Percentiles rank a stretch among this genome's conserved stretches.
These are phyloP conservation scores for Diaperis boleti DNA, from an alignment of 2,888 invertebrate species.

Conservation along the genomic window DNA sequence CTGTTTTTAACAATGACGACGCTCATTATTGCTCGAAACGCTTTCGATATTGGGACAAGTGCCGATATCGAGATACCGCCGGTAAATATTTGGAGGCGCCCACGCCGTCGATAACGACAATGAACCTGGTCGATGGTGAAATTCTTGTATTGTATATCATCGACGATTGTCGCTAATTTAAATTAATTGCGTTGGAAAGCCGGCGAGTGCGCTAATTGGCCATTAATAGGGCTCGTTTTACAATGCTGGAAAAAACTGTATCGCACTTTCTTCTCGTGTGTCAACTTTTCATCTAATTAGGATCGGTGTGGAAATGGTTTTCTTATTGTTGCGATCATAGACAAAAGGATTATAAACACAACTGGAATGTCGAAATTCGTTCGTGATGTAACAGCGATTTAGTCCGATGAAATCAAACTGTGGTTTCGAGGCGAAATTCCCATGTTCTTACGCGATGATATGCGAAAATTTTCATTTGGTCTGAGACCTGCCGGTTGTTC, in stretches of 20 bases:
- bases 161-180: slow-evolving; percentile 7
- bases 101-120: slow-evolving; percentile 13
- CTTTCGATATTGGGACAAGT: slow-evolving; percentile 8
- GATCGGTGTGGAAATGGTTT: slow-evolving; percentile 32
- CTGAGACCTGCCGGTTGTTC: background rate
- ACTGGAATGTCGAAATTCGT: slow-evolving; percentile 32
- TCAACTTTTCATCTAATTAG: slow-evolving; percentile 23
- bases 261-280: slow-evolving; percentile 24
- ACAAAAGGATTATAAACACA: slow-evolving; percentile 39
- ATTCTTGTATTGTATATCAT: slow-evolving; percentile 7
- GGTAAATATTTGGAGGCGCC: slow-evolving; percentile 1
- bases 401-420: slow-evolving; percentile 27
- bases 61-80: background rate
- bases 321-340: slow-evolving; percentile 21
- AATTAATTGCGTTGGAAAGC: slow-evolving; percentile 29
- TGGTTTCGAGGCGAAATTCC: slow-evolving; percentile 25
- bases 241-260: slow-evolving; percentile 1
- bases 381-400: slow-evolving; percentile 31
- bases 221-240: slow-evolving; percentile 19
- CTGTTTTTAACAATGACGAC: slow-evolving; percentile 51
- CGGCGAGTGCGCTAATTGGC: slow-evolving; percentile 7
- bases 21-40: slow-evolving; percentile 42
- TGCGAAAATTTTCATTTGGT: background rate
- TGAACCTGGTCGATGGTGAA: background rate
- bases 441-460: slow-evolving; percentile 25